Evolutionary conservation across 2,888 invertebrate species (phyloP), one percentile per base, ranked within the genome.

Genomic region (Cynaeus angustus): DNA sequence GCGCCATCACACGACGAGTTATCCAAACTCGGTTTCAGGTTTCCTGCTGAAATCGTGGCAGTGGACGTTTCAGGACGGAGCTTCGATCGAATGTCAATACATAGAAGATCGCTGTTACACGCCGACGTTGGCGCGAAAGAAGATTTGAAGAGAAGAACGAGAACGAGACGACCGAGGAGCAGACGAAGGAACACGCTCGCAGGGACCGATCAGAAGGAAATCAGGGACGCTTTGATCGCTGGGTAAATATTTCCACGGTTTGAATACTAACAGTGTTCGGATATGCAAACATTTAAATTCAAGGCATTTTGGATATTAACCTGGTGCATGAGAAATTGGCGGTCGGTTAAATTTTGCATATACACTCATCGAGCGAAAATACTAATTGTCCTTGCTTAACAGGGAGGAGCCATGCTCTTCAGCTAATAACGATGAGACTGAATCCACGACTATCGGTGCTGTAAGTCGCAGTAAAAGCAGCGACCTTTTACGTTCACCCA

Each of bases 131-230:
- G 74, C 10, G 77, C 73, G 7, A 48, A 70, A 14, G 70, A 76
- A 16, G 83, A 81, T 56, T 77, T 91, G 68, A 91, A 91, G 82
- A 91, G 92, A 81, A 88, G 93, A 77, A 92, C 92, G 62, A 88
- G 92, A 81, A 89, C 91, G 56, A 88, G 94, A 78, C 91, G 92
- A 85, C 91, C 93, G 74, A 89, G 94, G 77, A 93, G 92, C 85
- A 92, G 94, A 87, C 89, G 95, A 88, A 90, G 96, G 84, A 96
- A 96, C 86, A 96, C 96, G 81, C 92, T 96, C 83, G 94, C 95
- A 79, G 95, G 95, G 85, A 95, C 93, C 80, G 95, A 95, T 88
- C 93, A 94, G 84, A 94, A 93, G 87, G 95, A 95, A 88, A 93
- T 95, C 85, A 90, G 91, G 85, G 92, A 93, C 86, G 94, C 94